Conservation (phyloP, 2,888 invertebrate species). For the Ligdia adustata region DNA sequence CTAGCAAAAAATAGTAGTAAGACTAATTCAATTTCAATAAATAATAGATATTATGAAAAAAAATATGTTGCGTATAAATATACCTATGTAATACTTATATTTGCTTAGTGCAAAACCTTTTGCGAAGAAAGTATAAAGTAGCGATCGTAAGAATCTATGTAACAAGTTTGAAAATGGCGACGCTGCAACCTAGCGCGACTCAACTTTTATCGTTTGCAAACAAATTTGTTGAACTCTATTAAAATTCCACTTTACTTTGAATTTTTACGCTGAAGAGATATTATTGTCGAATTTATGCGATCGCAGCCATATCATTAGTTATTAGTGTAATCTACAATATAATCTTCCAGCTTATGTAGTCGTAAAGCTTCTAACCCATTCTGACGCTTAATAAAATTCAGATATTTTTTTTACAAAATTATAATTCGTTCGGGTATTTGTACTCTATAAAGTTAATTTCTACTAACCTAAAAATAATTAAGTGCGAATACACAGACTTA, state of each 20-base stretch:
- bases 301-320: slow-evolving; percentile 68
- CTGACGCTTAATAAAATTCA: too few species aligned
- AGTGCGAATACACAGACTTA: too few species aligned
- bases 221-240: slow-evolving; percentile 35
- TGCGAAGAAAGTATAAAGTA: slow-evolving; percentile 24
- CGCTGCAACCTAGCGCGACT: slow-evolving; percentile 31
- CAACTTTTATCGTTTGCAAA: slow-evolving; percentile 50
- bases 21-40: slow-evolving; percentile 40
- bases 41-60: slow-evolving; percentile 44
- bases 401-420: too few species aligned
- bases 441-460: too few species aligned
- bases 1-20: slow-evolving; percentile 36
- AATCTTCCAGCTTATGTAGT: too few species aligned
- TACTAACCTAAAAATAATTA: too few species aligned
- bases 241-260: slow-evolving; percentile 22
- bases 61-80: slow-evolving; percentile 55
- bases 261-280: slow-evolving; percentile 23
- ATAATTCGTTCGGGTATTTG: too few species aligned
- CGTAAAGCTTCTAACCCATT: too few species aligned
- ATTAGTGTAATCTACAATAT: too few species aligned
- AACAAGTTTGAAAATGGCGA: slow-evolving; percentile 32
- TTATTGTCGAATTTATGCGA: slow-evolving; percentile 56
- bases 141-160: slow-evolving; percentile 38
- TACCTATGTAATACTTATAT: slow-evolving; percentile 55
- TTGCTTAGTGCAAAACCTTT: slow-evolving; percentile 33